phyloP scores from a whole-genome alignment of 2,113 vertebrate species.

The Neogale vison region DNA sequence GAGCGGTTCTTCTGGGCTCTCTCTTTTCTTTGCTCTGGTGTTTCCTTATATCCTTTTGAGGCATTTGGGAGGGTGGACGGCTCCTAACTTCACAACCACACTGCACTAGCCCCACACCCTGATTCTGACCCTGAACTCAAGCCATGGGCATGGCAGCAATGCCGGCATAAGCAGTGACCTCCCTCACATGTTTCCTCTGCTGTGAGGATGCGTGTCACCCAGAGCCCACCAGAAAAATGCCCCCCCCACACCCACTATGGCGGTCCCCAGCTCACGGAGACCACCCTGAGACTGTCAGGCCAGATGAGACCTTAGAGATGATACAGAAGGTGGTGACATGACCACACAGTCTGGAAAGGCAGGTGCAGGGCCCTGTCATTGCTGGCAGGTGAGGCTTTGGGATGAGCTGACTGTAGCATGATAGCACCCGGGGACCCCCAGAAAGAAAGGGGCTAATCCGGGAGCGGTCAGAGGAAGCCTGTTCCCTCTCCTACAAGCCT shows the following conservation, averaged over 20 bases:
- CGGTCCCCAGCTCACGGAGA: not conserved
- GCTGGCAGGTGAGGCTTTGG: not conserved
- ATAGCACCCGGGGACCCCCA: accelerated
- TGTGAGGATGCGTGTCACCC: not conserved
- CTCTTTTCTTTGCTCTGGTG: not conserved
- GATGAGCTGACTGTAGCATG: not conserved
- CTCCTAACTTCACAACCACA: not conserved
- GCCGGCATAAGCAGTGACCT: not conserved
- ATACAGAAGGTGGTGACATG: not conserved
- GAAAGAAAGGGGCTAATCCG: not conserved
- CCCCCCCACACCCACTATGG: not conserved
- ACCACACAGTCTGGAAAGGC: not conserved
- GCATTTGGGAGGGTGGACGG: not conserved
- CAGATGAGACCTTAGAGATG: not conserved
- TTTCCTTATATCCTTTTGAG: not conserved
- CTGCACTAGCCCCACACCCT: not conserved
- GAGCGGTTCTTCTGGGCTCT: not conserved
- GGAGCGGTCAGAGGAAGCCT: not conserved
- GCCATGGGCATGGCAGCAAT: not conserved
- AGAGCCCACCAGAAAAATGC: not conserved
- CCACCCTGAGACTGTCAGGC: not conserved
- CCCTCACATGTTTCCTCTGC: not conserved
- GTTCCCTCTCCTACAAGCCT: not conserved
- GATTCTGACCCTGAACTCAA: not conserved
- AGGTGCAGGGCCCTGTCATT: not conserved